These are phyloP conservation scores for Nomada ferruginata DNA, from an alignment of 2,888 invertebrate species.

Conservation along the genomic window DNA sequence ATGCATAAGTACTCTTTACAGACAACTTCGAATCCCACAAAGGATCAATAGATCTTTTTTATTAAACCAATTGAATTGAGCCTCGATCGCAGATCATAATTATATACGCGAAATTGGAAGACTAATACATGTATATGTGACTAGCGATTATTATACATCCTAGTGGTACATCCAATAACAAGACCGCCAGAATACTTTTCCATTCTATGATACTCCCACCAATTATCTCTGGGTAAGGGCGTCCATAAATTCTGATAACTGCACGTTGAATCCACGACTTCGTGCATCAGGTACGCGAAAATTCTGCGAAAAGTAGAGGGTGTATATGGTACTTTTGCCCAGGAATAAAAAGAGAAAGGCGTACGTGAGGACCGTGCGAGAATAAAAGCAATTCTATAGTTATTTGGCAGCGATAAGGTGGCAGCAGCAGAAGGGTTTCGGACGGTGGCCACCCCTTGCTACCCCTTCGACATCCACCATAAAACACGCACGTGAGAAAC, in stretches of 20 bases:
- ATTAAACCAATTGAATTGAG: too few relatives aligned
- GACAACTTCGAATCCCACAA: too few relatives aligned
- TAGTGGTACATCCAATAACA: too few relatives aligned
- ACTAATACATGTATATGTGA: too few relatives aligned
- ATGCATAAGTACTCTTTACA: too few relatives aligned
- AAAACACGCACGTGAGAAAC: conserved; percentile 56
- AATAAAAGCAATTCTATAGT: conserved; percentile 44
- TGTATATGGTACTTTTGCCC: conserved; percentile 41
- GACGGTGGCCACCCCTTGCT: background rate
- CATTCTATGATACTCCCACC: too few relatives aligned
- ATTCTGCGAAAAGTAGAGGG: conserved; percentile 21
- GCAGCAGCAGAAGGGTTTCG: conserved; percentile 6
- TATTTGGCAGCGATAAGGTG: conserved; percentile 34
- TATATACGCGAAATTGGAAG: too few relatives aligned
- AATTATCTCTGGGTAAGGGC: background rate
- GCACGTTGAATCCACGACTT: background rate
- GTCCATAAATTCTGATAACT: conserved; percentile 25
- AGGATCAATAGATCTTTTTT: too few relatives aligned
- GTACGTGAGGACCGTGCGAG: conserved; percentile 27
- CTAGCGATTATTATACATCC: too few relatives aligned
- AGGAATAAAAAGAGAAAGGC: conserved; percentile 35
- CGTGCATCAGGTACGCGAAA: conserved; percentile 29
- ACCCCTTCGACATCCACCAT: conserved; percentile 36
- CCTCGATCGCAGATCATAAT: too few relatives aligned
- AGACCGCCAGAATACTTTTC: background rate